Base-by-base conservation (phyloP, 2,113 vertebrate genomes). In the Lophochroa leadbeateri region DNA sequence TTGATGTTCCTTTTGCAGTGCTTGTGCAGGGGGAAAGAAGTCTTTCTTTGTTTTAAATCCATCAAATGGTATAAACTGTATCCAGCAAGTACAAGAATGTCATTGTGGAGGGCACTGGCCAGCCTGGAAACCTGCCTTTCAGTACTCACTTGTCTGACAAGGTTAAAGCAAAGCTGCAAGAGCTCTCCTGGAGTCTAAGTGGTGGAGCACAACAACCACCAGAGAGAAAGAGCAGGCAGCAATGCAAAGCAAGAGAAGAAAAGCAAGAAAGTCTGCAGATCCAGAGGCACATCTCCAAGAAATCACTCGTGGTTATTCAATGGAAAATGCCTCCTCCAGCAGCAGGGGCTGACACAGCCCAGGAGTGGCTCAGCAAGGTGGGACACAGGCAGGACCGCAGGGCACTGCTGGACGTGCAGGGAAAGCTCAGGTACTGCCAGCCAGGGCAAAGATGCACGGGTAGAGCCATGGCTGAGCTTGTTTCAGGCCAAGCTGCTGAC, bases 391-490 rank as follows among this genome's bases (percentile, higher is more conserved):
- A n/a, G 67, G 57, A n/a, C 52, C 2, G 13, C 3, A 3, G 41
- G 65, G 23, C 29, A 9, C 43, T 4, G 57, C 53, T 0, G 2
- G 3, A 4, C 0, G 10, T 13, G 55, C 60, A 18, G 74, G 29
- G 11, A 17, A 39, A 82, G 33, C 27, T 3, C 14, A 6, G 58
- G 63, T 39, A 35, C 89, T 7, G 63, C 27, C 19, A 23, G 37
- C 60, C 65, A 46, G 13, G 13, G 4, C 76, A 0, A 29, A 63
- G 50, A n/a, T 3, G 37, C 70, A 21, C 0, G 9, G 58, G 74
- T 0, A 0, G 37, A 79, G 43, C 2, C 16, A 33, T 0, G 31
- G 5, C 43, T 28, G 37, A 68, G 78, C 68, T 31, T 13, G 31
- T 20, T 55, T 10, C 84, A 70, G 80, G 49, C 93, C 46, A n/a